Conservation (phyloP, 1,140 invertebrate genomes). For the Psilanteris sp. region DNA sequence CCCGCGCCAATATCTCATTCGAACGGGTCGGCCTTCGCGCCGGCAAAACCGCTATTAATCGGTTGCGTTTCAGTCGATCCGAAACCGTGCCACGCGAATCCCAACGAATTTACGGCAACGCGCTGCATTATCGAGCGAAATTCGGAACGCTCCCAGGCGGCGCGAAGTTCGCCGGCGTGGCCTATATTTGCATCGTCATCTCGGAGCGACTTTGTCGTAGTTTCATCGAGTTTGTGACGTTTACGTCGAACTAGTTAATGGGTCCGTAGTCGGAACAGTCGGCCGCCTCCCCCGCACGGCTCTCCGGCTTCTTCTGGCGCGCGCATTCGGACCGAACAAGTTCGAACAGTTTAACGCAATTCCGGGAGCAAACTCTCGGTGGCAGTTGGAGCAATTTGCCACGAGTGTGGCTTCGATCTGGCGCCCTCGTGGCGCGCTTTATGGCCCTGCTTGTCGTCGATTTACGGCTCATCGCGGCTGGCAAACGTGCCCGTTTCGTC, state of each 20-base stretch:
- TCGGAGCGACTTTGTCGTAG: constrained; percentile 38
- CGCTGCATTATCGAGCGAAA: constrained; percentile 22
- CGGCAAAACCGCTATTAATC: no score
- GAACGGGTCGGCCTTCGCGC: no score
- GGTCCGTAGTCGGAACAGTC: constrained; percentile 27
- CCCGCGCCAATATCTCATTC: no score
- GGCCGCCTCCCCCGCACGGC: constrained; percentile 3
- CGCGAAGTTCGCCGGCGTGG: constrained; percentile 37
- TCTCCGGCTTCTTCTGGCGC: constrained; percentile 4
- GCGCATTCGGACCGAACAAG: constrained; percentile 50
- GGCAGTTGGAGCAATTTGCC: constrained; percentile 59
- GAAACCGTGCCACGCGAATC: no score
- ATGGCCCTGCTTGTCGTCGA: constrained; percentile 6
- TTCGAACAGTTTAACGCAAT: constrained; percentile 65
- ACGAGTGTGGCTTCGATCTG: constrained; percentile 47
- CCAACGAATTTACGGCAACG: no score
- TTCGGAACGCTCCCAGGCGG: constrained; percentile 16
- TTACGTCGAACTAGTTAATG: constrained; percentile 68
- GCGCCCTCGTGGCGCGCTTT: background rate
- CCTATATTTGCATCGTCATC: constrained; percentile 51
- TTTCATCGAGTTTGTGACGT: constrained; percentile 60
- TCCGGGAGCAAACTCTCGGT: constrained; percentile 62
- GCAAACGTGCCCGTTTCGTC: constrained; percentile 26
- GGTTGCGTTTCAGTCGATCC: no score
- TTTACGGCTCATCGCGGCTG: constrained; percentile 22